Conservation (phyloP, 2,888 invertebrate species). For the Diabrotica balteata region DNA sequence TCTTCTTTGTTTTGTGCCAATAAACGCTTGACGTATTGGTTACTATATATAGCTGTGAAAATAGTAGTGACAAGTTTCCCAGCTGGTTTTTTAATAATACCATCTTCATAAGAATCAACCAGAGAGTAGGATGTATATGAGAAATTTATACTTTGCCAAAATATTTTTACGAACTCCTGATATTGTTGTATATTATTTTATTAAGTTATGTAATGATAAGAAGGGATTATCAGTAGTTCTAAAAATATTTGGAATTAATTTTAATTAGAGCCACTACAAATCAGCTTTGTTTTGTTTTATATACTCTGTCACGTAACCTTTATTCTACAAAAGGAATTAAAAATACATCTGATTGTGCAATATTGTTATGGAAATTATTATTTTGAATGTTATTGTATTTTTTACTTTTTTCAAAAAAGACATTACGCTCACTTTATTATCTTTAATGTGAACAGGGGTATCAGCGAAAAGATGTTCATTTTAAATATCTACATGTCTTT, state of each 20-base stretch:
- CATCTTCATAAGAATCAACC: slow-evolving; percentile 18
- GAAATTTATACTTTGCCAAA: slow-evolving; percentile 17
- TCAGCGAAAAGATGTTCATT: too few relatives aligned
- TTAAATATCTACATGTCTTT: too few relatives aligned
- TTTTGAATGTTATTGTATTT: slow-evolving; percentile 35
- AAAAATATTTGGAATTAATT: slow-evolving; percentile 21
- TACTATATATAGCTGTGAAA: slow-evolving; percentile 28
- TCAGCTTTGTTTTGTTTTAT: slow-evolving; percentile 21
- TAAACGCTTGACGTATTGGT: slow-evolving; percentile 48
- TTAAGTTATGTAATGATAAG: slow-evolving; percentile 17
- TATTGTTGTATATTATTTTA: slow-evolving; percentile 19
- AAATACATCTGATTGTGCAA: slow-evolving; percentile 35
- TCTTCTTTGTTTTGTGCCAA: slow-evolving; percentile 48
- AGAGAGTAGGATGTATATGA: slow-evolving; percentile 23
- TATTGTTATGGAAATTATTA: slow-evolving; percentile 40
- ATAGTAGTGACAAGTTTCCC: slow-evolving; percentile 17
- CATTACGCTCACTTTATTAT: slow-evolving; percentile 50
- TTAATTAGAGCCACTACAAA: slow-evolving; percentile 14
- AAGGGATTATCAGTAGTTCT: slow-evolving; percentile 16
- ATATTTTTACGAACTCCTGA: slow-evolving; percentile 24
- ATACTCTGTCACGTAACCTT: slow-evolving; percentile 5
- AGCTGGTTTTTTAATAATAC: slow-evolving; percentile 15
- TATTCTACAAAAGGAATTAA: slow-evolving; percentile 17
- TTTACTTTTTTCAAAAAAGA: slow-evolving; percentile 38
- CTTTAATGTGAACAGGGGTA: slow-evolving; percentile 19